phyloP scores from a whole-genome alignment of 2,888 invertebrate genomes.

The Cybosia mesomella region DNA sequence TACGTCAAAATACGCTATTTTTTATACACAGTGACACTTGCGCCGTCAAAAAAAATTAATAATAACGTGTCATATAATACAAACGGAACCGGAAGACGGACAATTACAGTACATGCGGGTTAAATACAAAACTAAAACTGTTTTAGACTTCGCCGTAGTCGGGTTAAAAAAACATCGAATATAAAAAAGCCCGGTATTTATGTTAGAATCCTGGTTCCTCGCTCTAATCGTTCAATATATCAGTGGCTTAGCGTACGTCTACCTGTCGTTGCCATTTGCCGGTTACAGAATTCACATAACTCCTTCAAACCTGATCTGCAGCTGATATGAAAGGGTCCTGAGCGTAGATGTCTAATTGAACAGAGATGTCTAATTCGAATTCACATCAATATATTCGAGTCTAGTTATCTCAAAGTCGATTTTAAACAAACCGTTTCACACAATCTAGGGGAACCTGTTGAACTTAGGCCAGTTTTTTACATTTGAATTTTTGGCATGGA shows the following conservation, averaged over 20 bases:
- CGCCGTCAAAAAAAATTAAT: too few species aligned
- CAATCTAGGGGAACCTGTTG: too few species aligned
- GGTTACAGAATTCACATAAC: neutral
- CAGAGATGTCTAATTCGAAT: neutral
- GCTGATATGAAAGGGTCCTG: neutral
- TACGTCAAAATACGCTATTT: too few species aligned
- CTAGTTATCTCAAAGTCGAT: neutral
- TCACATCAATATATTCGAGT: neutral
- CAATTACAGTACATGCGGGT: neutral
- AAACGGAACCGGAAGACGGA: too few species aligned
- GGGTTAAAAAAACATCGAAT: conserved; percentile 14
- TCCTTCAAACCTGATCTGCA: neutral
- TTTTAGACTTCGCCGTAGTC: neutral
- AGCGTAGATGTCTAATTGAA: neutral
- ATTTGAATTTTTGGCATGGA: too few species aligned
- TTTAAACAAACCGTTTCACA: neutral
- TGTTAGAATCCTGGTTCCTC: conserved; percentile 26
- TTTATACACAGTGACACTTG: too few species aligned
- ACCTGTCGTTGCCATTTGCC: conserved; percentile 6
- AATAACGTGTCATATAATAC: too few species aligned
- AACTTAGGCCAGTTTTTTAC: too few species aligned
- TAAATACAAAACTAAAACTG: too few species aligned
- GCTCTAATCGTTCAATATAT: conserved; percentile 35
- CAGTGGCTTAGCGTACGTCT: conserved; percentile 20
- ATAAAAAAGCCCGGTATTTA: conserved; percentile 26